Percentiles rank a stretch among this genome's conserved stretches.
Evolutionary conservation across 2,888 invertebrate genomes (phyloP).

Genomic region (Meliscaeva auricollis): DNA sequence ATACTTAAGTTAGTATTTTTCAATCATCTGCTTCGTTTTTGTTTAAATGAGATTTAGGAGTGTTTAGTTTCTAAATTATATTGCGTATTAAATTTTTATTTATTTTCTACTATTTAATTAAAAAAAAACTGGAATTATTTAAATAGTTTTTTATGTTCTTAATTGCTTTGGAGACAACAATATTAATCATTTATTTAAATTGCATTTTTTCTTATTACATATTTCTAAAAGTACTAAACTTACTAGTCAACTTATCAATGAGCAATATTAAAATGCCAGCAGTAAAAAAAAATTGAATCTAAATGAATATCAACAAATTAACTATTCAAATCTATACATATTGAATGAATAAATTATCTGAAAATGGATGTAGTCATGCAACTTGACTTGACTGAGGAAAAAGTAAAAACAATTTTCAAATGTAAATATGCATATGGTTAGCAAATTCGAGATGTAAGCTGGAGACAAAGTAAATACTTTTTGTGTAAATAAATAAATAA

Average conservation of each 20-base stretch:
- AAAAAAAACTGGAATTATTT: no score
- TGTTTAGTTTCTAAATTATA: no score
- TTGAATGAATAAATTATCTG: conserved; percentile 14
- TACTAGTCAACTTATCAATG: neutral
- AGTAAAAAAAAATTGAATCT: neutral
- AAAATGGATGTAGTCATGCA: conserved; percentile 26
- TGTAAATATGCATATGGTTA: neutral
- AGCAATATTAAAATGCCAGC: neutral
- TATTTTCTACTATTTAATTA: neutral
- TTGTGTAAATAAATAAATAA: neutral
- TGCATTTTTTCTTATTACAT: neutral
- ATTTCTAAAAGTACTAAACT: neutral
- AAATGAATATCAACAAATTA: conserved; percentile 23
- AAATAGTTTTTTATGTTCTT: no score
- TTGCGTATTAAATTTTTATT: neutral
- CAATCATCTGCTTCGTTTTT: no score
- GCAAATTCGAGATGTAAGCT: neutral
- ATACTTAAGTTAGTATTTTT: no score
- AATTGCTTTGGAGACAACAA: neutral
- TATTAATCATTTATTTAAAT: neutral
- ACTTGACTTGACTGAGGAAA: neutral
- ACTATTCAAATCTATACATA: conserved; percentile 25
- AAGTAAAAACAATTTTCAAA: neutral
- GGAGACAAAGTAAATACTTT: conserved; percentile 1
- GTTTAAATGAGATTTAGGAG: no score